Evolutionary conservation across 1,140 invertebrate species (phyloP).

Genomic region (Diprion similis): DNA sequence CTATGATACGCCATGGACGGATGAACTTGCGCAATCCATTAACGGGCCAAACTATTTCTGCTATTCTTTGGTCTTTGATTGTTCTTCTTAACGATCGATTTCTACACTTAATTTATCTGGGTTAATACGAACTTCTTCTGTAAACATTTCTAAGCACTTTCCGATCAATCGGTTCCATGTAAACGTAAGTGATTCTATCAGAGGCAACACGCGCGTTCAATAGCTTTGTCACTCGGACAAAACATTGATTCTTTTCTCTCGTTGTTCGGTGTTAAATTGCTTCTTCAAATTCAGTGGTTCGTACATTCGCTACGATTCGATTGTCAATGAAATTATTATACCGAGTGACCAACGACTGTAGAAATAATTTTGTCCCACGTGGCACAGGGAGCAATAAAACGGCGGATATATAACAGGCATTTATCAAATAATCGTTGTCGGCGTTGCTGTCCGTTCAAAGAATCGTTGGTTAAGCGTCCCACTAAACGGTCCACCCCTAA

Average conservation of each 20-base stretch:
- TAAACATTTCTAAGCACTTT: background rate
- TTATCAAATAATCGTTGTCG: background rate
- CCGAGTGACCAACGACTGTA: background rate
- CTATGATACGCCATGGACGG: no score
- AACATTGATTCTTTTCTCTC: background rate
- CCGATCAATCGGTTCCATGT: background rate
- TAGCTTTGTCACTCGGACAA: background rate
- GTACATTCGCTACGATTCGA: background rate
- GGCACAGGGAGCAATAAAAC: background rate
- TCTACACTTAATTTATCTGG: conserved; percentile 8
- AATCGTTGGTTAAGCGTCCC: background rate
- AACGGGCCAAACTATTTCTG: no score
- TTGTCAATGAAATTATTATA: background rate
- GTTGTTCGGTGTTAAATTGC: background rate
- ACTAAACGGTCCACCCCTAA: background rate
- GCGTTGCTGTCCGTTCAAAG: background rate
- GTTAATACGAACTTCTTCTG: background rate
- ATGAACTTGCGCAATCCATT: no score
- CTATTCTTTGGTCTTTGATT: background rate
- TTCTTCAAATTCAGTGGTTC: background rate
- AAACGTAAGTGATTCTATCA: background rate
- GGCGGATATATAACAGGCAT: background rate
- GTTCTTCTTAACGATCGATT: conserved; percentile 3
- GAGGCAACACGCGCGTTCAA: background rate
- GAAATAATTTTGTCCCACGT: background rate